Conservation (phyloP, 2,797 vertebrate genomes). For the Zalophus californianus region DNA sequence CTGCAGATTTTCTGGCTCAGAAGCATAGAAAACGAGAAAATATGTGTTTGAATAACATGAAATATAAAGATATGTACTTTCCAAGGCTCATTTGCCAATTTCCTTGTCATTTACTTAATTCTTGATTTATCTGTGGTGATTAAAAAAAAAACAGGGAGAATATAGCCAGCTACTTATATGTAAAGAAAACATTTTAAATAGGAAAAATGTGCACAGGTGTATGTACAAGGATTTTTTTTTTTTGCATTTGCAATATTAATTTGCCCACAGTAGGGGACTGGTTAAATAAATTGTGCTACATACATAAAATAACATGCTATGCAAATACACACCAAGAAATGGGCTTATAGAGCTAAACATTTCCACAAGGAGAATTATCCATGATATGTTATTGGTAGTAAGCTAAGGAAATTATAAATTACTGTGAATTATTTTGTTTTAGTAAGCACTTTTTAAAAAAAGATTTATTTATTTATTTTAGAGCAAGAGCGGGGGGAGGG, state of each 20-base stretch:
- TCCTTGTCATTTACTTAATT: background rate
- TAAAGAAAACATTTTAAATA: conserved; percentile 57
- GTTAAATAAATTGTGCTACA: conserved; percentile 14
- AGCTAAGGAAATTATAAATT: conserved; percentile 42
- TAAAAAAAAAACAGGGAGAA: background rate
- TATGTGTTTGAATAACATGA: background rate
- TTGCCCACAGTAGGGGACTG: background rate
- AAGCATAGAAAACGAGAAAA: background rate
- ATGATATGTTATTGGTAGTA: background rate
- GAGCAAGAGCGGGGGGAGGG: background rate
- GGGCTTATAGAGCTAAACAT: background rate
- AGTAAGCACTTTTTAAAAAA: background rate
- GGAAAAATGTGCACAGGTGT: background rate
- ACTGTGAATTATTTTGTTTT: background rate
- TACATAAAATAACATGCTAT: background rate
- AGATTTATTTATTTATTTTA: background rate
- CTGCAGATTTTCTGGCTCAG: background rate
- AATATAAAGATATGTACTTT: background rate
- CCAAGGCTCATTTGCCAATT: background rate
- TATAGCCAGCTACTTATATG: background rate
- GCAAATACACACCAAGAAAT: background rate
- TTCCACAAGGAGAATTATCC: background rate
- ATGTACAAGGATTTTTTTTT: background rate
- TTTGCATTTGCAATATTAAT: conserved; percentile 39
- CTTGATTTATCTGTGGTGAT: background rate